phyloP scores from a whole-genome alignment of 64 coral and sea anemone species.

The Actinia equina region DNA sequence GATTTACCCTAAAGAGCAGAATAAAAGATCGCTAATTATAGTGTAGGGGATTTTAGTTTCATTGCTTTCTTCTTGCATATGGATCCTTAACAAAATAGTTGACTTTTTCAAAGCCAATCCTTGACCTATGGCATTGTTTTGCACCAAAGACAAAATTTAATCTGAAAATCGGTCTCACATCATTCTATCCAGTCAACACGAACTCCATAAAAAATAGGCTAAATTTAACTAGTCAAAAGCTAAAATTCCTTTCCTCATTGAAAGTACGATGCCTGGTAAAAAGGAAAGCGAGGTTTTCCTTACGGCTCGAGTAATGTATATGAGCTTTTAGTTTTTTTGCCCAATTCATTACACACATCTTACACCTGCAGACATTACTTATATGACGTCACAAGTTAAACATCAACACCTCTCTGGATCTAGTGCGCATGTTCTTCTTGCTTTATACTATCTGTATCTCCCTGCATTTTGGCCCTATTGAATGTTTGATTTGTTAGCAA shows the following conservation, averaged over 20 bases:
- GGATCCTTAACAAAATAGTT: not conserved
- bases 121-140: not conserved
- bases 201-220: not conserved
- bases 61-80: not conserved
- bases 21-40: not conserved
- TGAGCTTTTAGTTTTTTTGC: not conserved
- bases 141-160: not conserved
- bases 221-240: not conserved
- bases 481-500: conserved; percentile 27
- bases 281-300: not conserved
- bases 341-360: not conserved
- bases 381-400: conserved; percentile 34
- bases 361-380: not conserved
- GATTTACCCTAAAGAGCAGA: not conserved
- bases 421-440: conserved; percentile 8
- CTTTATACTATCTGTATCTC: not conserved
- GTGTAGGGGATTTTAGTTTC: not conserved
- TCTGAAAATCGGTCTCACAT: not conserved
- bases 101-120: not conserved
- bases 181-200: no score
- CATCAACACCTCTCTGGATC: conserved; percentile 4
- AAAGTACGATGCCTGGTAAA: not conserved
- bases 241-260: not conserved
- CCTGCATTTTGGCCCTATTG: not conserved
- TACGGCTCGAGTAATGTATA: not conserved